phyloP scores from a whole-genome alignment of 1,140 invertebrate species.

The Himalopsyche phryganea region DNA sequence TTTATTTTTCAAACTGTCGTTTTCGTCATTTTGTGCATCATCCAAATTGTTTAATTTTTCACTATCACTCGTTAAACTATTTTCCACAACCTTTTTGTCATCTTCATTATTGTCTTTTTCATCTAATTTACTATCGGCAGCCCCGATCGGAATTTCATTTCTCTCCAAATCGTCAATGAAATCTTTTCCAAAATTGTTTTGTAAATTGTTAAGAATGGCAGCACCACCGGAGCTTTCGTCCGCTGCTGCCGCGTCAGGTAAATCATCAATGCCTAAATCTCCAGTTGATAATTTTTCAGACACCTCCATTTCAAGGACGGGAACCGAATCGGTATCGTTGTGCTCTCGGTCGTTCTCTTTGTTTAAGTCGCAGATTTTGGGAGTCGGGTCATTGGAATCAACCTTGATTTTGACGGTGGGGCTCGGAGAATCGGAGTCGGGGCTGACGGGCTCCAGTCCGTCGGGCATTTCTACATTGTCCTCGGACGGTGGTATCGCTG shows the following conservation, averaged over 20 bases:
- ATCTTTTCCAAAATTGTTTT: slow-evolving; percentile 10
- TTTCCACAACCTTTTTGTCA: slow-evolving; percentile 30
- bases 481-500: neutral
- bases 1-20: slow-evolving; percentile 19
- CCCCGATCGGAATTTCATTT: neutral
- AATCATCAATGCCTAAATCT: neutral
- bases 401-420: neutral
- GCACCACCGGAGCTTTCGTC: neutral
- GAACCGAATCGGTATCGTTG: no score
- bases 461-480: slow-evolving; percentile 12
- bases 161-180: neutral
- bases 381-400: neutral
- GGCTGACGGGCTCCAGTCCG: slow-evolving; percentile 11
- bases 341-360: no score
- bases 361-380: neutral
- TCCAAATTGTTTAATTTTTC: slow-evolving; percentile 27
- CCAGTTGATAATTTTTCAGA: neutral
- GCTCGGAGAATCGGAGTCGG: slow-evolving; percentile 6
- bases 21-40: slow-evolving; percentile 20
- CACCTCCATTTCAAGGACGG: neutral
- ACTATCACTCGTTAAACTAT: slow-evolving; percentile 27
- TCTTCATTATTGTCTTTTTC: slow-evolving; percentile 26
- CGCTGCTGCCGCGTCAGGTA: neutral
- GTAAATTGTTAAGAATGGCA: neutral
- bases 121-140: neutral